Conservation (phyloP, 2,888 invertebrate genomes). For the Rhingia rostrata region DNA sequence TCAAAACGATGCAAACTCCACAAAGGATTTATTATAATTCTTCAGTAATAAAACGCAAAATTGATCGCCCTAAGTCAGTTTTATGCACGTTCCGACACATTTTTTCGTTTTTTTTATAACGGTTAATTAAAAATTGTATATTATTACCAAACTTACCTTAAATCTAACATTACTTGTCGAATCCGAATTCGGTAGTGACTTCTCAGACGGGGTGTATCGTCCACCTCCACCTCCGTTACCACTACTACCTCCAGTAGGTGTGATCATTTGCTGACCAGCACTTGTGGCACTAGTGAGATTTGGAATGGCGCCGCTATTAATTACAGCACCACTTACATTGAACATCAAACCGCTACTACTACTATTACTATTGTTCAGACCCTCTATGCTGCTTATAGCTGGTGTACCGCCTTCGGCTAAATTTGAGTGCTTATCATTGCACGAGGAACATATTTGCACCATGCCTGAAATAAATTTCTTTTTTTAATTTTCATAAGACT, state of each 20-base stretch:
- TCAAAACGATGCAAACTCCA: too few species aligned
- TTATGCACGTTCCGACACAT: too few species aligned
- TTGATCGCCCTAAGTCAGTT: too few species aligned
- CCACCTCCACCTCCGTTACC: conserved; percentile 75
- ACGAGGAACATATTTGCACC: conserved; percentile 94
- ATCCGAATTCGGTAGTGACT: conserved; percentile 82
- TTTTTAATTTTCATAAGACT: neutral
- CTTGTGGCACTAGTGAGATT: conserved; percentile 76
- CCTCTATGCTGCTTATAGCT: conserved; percentile 75
- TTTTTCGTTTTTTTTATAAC: too few species aligned
- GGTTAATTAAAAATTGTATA: too few species aligned
- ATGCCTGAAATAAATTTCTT: conserved; percentile 84
- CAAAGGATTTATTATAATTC: too few species aligned
- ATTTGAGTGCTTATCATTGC: conserved; percentile 89
- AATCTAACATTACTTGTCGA: conserved; percentile 82
- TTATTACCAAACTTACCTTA: conserved; percentile 78
- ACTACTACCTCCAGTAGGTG: conserved; percentile 48
- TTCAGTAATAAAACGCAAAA: too few species aligned
- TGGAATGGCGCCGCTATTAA: conserved; percentile 70
- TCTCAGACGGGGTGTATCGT: conserved; percentile 82
- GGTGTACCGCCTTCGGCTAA: conserved; percentile 82
- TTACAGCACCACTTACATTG: conserved; percentile 61
- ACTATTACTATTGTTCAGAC: conserved; percentile 73
- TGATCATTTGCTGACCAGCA: conserved; percentile 48
- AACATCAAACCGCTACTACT: conserved; percentile 69